Evolutionary conservation across 92 coral and sea anemone species (phyloP).

Genomic region (Palythoa heliodiscus): DNA sequence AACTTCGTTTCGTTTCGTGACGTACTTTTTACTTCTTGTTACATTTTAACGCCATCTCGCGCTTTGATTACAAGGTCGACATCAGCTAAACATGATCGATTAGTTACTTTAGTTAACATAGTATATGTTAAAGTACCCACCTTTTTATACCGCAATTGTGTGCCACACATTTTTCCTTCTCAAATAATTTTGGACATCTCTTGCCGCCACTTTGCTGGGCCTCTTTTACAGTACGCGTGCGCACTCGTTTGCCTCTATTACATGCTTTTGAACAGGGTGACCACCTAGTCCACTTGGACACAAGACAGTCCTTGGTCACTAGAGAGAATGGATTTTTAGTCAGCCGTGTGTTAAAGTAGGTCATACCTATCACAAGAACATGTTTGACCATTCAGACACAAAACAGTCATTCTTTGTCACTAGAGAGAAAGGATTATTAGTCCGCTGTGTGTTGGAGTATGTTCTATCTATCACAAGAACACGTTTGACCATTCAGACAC

Average conservation of each 20-base stretch:
- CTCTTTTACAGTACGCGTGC: neutral
- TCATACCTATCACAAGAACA: no score
- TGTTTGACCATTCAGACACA: neutral
- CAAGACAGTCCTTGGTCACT: neutral
- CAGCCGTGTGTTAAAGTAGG: no score
- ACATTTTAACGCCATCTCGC: no score
- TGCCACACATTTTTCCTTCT: neutral
- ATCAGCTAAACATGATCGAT: no score
- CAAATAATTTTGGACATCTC: neutral
- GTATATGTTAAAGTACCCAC: neutral
- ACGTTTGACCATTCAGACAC: neutral
- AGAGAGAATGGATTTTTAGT: neutral
- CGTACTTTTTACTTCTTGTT: no score
- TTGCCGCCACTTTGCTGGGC: conserved; percentile 6
- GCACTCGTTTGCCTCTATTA: conserved; percentile 12
- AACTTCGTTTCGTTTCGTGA: no score
- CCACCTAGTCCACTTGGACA: neutral
- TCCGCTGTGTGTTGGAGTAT: no score
- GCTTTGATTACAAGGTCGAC: no score
- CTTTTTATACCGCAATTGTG: neutral
- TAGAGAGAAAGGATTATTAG: neutral
- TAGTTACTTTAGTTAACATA: neutral
- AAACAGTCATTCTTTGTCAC: neutral
- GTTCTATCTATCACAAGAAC: no score
- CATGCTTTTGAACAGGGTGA: conserved; percentile 12